Base-by-base conservation (phyloP, 2,888 invertebrate species). In the Agrochola circellaris region DNA sequence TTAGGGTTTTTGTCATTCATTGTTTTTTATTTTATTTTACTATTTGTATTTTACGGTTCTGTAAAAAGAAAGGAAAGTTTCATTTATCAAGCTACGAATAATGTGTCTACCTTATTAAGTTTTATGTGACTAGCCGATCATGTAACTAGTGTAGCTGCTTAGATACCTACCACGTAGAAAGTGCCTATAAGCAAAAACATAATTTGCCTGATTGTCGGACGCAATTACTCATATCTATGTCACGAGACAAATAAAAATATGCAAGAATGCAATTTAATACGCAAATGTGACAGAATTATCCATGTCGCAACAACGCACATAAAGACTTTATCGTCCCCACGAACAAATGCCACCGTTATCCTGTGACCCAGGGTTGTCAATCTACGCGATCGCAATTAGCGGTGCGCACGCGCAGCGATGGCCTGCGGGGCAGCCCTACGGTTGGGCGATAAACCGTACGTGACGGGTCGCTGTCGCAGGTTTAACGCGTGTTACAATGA, bases 341-440 rank as follows among this genome's bases (percentile, higher is more conserved):
- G 85, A 86, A 90, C 89, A 87, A 89, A 85, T 81, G 90, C 90
- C 89, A 92, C 93, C 92, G 93, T 93, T 93, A 93, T 90, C 88
- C 89, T 87, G 75, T 86, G 86, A 86, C 84, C 89, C 84, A 92
- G 91, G 92, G 90, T 88, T 92, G 92, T 87, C 91, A 87, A 87
- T 88, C 88, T 89, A 81, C 86, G 88, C 84, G 89, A 91, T 91
- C 90, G 90, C 92, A 93, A 94, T 94, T 93, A 94, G 91, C 85
- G 80, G 81, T 89, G 91, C 89, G 92, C 92, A 90, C 89, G 92
- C 91, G 91, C 90, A 89, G 88, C 78, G 84, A 88, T 87, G 80
- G 83, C 88, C 62, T 13, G 48, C 73, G 84, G 68, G 85, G 70
- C 87, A 88, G 81, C 90, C 90, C 88, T 89, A 80, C 79, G 81